Base-by-base conservation (phyloP, 2,113 vertebrate species). In the Phaethon lepturus region DNA sequence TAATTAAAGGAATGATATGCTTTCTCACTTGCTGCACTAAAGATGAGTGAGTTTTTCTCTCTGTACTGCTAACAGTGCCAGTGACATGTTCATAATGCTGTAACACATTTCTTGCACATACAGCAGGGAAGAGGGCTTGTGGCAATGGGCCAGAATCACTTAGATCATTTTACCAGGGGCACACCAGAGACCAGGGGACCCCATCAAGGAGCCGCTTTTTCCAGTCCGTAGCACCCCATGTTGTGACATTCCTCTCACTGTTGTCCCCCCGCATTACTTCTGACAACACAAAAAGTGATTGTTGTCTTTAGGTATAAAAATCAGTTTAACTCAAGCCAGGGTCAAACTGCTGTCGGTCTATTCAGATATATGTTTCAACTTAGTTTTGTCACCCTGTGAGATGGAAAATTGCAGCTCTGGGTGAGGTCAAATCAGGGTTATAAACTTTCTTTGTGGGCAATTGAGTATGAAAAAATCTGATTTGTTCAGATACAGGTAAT, bases 151-250 rank as follows among this genome's bases (percentile, higher is more conserved):
- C 98, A 98, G 98, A 98, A 98, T 97, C 98, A 98, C 98, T 99
- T 98, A 98, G 98, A 98, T 99, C 98, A 97, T 98, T 99, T 98
- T 98, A 98, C 98, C 98, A 97, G 97, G 97, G 98, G 97, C 95
- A 95, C 95, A 95, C 44, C 92, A 98, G 98, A 96, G 97, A 98
- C 97, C 96, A 86, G 98, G 96, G 97, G 97, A 96, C 97, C 97
- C 92, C 80, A 97, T 95, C 95, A 91, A 97, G 97, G 97, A 95
- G 86, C 90, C 77, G 81, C 95, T 98, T 95, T 98, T 98, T 98
- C 97, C 98, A 98, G 97, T 96, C 98, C 90, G 69, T 94, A 97
- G 97, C 96, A 98, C 98, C 98, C 97, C 97, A 95, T 81, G 77
- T 98, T 98, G 96, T 99, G 98, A 97, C 97, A 98, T 98, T 98